Conservation (phyloP, 30 jellyfish, hydroid and myxozoan genomes). For the Cassiopea xamachana region DNA sequence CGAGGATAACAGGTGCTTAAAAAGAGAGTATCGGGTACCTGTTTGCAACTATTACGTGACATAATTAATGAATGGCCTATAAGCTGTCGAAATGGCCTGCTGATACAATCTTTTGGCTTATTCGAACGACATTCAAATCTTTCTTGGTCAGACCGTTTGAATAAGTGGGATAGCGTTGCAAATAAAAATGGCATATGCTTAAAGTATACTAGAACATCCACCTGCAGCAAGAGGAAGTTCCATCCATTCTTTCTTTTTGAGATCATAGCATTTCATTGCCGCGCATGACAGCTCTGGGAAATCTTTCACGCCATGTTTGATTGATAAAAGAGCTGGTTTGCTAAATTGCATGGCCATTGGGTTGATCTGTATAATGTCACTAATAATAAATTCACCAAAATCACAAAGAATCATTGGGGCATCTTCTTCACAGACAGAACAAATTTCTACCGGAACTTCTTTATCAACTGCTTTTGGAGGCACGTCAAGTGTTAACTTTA, state of each 20-base stretch:
- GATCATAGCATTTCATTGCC: neutral
- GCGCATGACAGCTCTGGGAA: neutral
- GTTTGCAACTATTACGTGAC: too few relatives aligned
- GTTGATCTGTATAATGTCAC: neutral
- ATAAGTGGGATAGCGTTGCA: neutral
- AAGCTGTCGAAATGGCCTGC: too few relatives aligned
- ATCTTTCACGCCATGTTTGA: neutral
- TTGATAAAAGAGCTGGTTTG: neutral
- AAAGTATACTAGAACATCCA: neutral
- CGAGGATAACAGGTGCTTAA: too few relatives aligned
- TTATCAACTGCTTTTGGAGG: neutral
- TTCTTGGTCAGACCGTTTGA: too few relatives aligned
- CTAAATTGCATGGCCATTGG: neutral
- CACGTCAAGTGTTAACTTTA: neutral
- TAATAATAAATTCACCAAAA: neutral
- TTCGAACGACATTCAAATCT: too few relatives aligned
- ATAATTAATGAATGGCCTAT: too few relatives aligned
- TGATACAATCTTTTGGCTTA: too few relatives aligned
- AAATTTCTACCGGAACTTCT: neutral
- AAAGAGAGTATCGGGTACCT: too few relatives aligned
- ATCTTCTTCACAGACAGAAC: neutral
- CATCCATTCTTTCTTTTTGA: neutral
- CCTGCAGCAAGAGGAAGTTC: neutral
- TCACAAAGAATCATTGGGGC: neutral
- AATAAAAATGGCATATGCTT: neutral